Evolutionary conservation across 2,888 invertebrate genomes (phyloP).

Genomic region (Hirtodrosophila cameraria): DNA sequence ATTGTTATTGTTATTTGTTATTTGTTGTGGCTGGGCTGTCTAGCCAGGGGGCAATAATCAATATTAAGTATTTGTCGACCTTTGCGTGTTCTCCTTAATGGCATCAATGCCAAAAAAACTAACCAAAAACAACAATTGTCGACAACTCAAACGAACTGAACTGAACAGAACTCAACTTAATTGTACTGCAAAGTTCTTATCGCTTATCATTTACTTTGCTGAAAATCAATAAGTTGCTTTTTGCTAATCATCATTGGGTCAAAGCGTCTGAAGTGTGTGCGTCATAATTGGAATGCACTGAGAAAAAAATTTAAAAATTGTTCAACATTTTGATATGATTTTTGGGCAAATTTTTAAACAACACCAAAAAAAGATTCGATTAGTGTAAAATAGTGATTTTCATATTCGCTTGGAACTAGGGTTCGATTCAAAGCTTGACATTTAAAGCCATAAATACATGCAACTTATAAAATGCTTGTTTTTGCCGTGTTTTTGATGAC

Average conservation of each 20-base stretch:
- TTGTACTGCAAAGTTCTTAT: slow-evolving; percentile 29
- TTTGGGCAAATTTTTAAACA: too few relatives aligned
- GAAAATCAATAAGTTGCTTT: slow-evolving; percentile 65
- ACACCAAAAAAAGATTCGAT: too few relatives aligned
- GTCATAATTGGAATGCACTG: slow-evolving; percentile 53
- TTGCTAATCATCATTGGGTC: slow-evolving; percentile 36
- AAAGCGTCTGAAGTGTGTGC: slow-evolving; percentile 11
- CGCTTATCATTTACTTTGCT: slow-evolving; percentile 41
- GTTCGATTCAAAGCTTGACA: too few relatives aligned
- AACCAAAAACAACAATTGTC: slow-evolving; percentile 27
- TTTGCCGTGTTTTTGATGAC: slow-evolving; percentile 43
- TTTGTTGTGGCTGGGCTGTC: slow-evolving; percentile 47
- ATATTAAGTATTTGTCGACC: slow-evolving; percentile 64
- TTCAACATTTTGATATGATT: too few relatives aligned
- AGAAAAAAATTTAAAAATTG: too few relatives aligned
- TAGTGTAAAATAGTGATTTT: too few relatives aligned
- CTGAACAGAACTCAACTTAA: slow-evolving; percentile 13
- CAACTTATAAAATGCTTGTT: too few relatives aligned
- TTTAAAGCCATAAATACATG: too few relatives aligned
- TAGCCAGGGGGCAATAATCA: slow-evolving; percentile 66
- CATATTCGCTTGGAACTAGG: too few relatives aligned
- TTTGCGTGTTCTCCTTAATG: slow-evolving; percentile 67
- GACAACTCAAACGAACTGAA: slow-evolving; percentile 27
- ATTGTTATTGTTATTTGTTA: slow-evolving; percentile 36
- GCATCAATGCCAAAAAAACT: slow-evolving; percentile 46